phyloP scores from a whole-genome alignment of 2,797 vertebrate species.

The Hypotaenidia philippensis region DNA sequence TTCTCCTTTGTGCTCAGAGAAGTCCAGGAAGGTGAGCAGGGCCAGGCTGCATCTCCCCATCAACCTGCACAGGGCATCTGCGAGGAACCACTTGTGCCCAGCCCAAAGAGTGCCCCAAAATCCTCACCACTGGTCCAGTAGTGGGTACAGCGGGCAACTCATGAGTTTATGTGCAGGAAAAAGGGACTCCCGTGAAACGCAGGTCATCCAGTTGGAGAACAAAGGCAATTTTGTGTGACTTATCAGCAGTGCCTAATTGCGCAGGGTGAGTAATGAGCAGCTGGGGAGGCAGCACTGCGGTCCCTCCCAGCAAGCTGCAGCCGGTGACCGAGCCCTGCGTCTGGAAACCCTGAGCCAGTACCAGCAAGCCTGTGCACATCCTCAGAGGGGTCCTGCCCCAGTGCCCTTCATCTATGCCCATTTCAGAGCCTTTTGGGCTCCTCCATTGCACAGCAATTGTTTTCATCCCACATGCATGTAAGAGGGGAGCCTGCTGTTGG shows the following conservation, averaged over 20 bases:
- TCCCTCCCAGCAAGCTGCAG: not conserved
- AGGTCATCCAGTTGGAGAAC: constrained; percentile 59
- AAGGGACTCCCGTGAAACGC: not conserved
- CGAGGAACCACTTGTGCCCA: fast-evolving
- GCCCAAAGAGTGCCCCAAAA: not conserved
- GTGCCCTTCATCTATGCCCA: not conserved
- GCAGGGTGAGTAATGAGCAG: constrained; percentile 66
- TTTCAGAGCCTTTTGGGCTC: not conserved
- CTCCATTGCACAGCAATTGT: not conserved
- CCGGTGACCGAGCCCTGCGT: fast-evolving
- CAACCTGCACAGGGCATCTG: fast-evolving
- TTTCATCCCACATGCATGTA: not conserved
- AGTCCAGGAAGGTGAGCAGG: not conserved
- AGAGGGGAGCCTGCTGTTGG: not conserved
- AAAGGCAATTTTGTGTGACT: constrained; percentile 64
- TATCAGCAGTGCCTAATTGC: constrained; percentile 51
- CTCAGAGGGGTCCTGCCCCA: not conserved
- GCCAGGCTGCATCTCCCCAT: not conserved
- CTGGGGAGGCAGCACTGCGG: not conserved
- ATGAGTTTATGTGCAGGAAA: not conserved
- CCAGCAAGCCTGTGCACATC: not conserved
- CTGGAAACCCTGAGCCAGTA: not conserved
- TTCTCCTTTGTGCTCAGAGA: constrained; percentile 6
- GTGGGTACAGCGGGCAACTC: not conserved
- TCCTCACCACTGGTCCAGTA: not conserved